A percentile compares a stretch with the other conserved stretches of the same genome.
phyloP scores from a whole-genome alignment of 2,888 invertebrate species.

The Torymus aiolomorphi region DNA sequence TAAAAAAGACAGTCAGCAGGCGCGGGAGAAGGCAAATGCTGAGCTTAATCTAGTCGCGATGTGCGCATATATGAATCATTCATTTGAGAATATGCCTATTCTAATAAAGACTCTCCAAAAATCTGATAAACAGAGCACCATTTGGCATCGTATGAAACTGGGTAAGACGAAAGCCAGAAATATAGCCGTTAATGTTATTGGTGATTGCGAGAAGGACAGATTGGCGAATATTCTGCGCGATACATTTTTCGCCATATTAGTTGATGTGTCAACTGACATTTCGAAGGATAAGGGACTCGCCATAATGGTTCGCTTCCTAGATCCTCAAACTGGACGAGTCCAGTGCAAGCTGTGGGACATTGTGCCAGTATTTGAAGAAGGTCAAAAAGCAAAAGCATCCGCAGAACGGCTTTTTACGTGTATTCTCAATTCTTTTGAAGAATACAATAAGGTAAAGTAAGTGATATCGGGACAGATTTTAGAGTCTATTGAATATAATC shows the following conservation, averaged over 20 bases:
- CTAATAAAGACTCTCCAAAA: neutral
- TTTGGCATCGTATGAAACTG: neutral
- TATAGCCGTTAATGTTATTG: conserved; percentile 5
- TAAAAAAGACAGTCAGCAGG: neutral
- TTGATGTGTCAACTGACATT: conserved; percentile 28
- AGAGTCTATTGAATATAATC: too few species aligned
- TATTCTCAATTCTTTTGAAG: neutral
- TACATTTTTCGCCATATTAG: neutral
- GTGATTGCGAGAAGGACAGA: neutral
- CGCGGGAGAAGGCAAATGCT: neutral
- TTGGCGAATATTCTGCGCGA: neutral
- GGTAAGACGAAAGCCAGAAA: conserved; percentile 5
- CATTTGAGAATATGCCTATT: neutral
- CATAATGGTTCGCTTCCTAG: neutral
- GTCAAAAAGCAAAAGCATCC: neutral
- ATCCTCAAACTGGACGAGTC: neutral
- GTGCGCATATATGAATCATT: neutral
- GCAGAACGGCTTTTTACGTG: neutral
- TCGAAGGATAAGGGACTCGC: conserved; percentile 6
- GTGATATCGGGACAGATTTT: too few species aligned
- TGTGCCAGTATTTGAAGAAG: conserved; percentile 7
- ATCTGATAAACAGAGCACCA: neutral
- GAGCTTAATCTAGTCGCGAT: neutral
- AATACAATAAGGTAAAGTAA: too few species aligned
- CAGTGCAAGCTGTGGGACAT: neutral